phyloP scores from a whole-genome alignment of 2,888 invertebrate genomes.

The Ditula angustiorana region DNA sequence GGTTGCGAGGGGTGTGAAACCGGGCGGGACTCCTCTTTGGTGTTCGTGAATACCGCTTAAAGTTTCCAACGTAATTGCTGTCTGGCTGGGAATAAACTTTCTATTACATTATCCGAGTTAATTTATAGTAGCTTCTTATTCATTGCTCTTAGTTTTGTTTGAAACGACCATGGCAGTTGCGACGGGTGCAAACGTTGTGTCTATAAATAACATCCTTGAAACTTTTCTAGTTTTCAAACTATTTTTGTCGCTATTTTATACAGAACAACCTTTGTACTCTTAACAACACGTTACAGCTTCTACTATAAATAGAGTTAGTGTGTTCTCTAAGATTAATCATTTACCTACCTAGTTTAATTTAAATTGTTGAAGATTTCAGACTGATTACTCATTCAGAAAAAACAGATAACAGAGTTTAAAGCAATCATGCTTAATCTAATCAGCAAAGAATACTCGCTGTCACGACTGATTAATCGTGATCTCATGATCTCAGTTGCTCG shows the following conservation, averaged over 20 bases:
- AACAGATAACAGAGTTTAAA: slow-evolving; percentile 41
- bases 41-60: slow-evolving; percentile 81
- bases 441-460: slow-evolving; percentile 49
- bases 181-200: slow-evolving; percentile 29
- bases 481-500: slow-evolving; percentile 40
- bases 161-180: slow-evolving; percentile 50
- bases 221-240: slow-evolving; percentile 20
- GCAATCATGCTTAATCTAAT: slow-evolving; percentile 44
- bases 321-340: neutral
- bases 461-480: slow-evolving; percentile 55
- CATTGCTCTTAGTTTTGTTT: slow-evolving; percentile 73
- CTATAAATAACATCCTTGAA: slow-evolving; percentile 7
- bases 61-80: slow-evolving; percentile 82
- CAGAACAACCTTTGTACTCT: too few relatives aligned
- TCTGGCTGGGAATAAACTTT: slow-evolving; percentile 82
- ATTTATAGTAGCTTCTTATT: slow-evolving; percentile 82
- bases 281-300: neutral
- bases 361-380: slow-evolving; percentile 5
- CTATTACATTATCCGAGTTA: slow-evolving; percentile 82
- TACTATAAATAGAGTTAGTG: neutral
- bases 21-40: slow-evolving; percentile 65
- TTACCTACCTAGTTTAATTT: neutral
- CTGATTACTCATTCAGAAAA: slow-evolving; percentile 34
- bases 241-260: too few relatives aligned
- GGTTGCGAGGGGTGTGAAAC: slow-evolving; percentile 65